Evolutionary conservation across 2,113 vertebrate genomes (phyloP), one percentile per base, ranked within the genome.

Genomic region (Siniperca knerii): DNA sequence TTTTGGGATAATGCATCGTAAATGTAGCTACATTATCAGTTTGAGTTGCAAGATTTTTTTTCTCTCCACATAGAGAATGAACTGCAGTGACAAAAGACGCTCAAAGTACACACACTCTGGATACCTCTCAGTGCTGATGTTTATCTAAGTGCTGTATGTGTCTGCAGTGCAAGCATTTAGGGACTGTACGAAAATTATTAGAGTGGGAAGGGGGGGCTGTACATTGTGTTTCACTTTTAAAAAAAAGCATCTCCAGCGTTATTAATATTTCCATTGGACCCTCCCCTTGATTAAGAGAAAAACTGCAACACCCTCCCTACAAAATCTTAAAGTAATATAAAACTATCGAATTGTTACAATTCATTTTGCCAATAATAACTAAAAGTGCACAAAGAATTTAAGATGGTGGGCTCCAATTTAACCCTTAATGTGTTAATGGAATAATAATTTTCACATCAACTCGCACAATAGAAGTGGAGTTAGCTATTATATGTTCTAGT

Each of bases 131-230:
- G 80, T 75, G 85, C 79, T 77, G 67, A 73, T 62, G 80, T 81
- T 79, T 23, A 23, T 65, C 29, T 83, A 61, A 73, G 75, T 79
- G 87, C 82, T 77, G 23, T 23, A 25, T 58, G 57, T 64, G 62
- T 86, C 68, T 62, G 82, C 78, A 81, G 82, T 88, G 87, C 84
- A 83, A 87, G 61, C 79, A 29, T 74, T 84, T 62, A 44, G 74
- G 70, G 61, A 48, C 29, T 70, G 58, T 55, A 61, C 18, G 18
- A 44, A 68, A 76, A 67, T 75, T 0, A 89, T 48, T 16, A 0
- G 40, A 42, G 20, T 42, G 1, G 0, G 37, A 18, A 15, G 46
- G 15, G 23, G 8, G 18, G 52, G 10, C 1, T 9, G 16, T 9
- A 42, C 20, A 44, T 33, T 50, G 12, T 21, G 6, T 42, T 42